These are phyloP conservation scores for Crypturellus tataupa DNA, from an alignment of 2,797 vertebrate genomes.

Conservation along the genomic window DNA sequence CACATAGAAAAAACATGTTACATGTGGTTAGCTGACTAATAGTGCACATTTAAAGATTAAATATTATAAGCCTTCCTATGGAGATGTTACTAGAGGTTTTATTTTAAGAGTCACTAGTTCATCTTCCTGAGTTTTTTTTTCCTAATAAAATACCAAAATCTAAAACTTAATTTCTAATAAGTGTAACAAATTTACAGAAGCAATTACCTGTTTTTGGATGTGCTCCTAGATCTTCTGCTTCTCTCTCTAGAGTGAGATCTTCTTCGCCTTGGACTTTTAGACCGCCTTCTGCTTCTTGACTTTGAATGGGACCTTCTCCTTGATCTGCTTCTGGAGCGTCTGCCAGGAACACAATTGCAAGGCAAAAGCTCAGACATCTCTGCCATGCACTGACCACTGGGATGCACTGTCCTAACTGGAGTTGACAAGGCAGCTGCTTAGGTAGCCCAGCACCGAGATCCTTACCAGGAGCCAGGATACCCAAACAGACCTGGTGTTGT, in stretches of 20 bases:
- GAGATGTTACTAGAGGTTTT: fast-evolving
- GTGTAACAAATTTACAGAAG: fast-evolving
- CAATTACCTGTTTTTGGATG: slow-evolving; percentile 88
- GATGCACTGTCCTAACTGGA: not conserved
- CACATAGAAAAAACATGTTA: not conserved
- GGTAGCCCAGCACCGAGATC: not conserved
- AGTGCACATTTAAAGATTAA: not conserved
- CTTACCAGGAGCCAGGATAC: not conserved
- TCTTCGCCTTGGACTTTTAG: slow-evolving; percentile 93
- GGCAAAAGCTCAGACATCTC: not conserved
- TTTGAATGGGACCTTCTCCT: slow-evolving; percentile 92
- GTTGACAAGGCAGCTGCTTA: not conserved
- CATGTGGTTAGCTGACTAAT: fast-evolving
- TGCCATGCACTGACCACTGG: not conserved
- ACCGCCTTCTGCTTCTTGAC: slow-evolving; percentile 91
- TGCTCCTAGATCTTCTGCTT: slow-evolving; percentile 88
- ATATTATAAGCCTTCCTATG: fast-evolving
- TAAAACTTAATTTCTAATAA: not conserved
- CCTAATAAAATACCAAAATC: not conserved
- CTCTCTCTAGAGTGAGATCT: slow-evolving; percentile 92
- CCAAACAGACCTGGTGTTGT: not conserved
- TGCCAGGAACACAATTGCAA: slow-evolving; percentile 51
- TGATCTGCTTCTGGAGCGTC: slow-evolving; percentile 94
- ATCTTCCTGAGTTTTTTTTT: not conserved
- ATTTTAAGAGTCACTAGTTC: not conserved